Percentiles rank a stretch among this genome's conserved stretches.
These are phyloP conservation scores for Agonum fuliginosum DNA, from an alignment of 2,888 invertebrate species.

Conservation along the genomic window DNA sequence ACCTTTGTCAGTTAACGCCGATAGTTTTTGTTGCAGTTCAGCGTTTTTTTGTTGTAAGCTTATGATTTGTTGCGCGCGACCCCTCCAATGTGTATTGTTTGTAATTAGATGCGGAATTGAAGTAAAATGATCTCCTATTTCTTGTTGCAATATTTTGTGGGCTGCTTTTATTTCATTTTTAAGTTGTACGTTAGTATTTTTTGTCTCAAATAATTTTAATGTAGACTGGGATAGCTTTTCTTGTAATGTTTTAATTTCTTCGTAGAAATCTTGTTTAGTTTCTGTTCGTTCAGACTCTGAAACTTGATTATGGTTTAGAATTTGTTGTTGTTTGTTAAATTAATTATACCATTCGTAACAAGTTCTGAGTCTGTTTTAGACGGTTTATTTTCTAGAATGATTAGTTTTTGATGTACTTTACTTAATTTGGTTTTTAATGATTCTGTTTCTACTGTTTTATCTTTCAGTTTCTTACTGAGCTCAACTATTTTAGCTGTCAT, in stretches of 20 bases:
- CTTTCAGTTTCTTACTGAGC: slow-evolving; percentile 80
- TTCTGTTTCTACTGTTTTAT: slow-evolving; percentile 79
- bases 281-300: background rate
- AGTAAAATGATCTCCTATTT: slow-evolving; percentile 83
- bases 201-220: slow-evolving; percentile 81
- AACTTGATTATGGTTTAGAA: slow-evolving; percentile 13
- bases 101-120: slow-evolving; percentile 78
- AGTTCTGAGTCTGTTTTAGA: slow-evolving; percentile 60
- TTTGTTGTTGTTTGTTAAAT: background rate
- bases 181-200: slow-evolving; percentile 81
- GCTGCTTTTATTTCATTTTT: slow-evolving; percentile 83
- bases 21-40: slow-evolving; percentile 80
- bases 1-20: slow-evolving; percentile 57
- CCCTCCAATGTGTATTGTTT: slow-evolving; percentile 81
- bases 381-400: slow-evolving; percentile 70
- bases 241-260: slow-evolving; percentile 76
- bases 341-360: background rate
- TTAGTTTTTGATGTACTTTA: slow-evolving; percentile 74
- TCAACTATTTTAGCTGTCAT: slow-evolving; percentile 79
- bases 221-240: slow-evolving; percentile 77
- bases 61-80: slow-evolving; percentile 85
- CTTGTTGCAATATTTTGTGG: slow-evolving; percentile 84
- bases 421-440: slow-evolving; percentile 77
- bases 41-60: slow-evolving; percentile 80
- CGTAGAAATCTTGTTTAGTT: slow-evolving; percentile 71